Evolutionary conservation across 2,113 vertebrate species (phyloP).

Genomic region (Gobio gobio): DNA sequence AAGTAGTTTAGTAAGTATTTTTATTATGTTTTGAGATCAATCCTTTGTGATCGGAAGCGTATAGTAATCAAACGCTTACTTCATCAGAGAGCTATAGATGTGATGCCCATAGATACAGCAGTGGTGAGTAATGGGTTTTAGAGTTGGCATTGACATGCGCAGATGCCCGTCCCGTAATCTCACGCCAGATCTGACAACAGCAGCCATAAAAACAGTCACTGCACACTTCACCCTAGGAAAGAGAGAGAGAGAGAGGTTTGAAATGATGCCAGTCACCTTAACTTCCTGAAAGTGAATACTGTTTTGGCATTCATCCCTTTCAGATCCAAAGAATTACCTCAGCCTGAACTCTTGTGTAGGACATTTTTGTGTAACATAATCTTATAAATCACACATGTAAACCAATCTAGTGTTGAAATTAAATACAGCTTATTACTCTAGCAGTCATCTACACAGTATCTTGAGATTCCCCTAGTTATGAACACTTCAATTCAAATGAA

Average conservation of each 20-base stretch:
- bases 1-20: neutral
- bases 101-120: slow-evolving; percentile 54
- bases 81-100: slow-evolving; percentile 57
- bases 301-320: neutral
- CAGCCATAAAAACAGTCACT: slow-evolving; percentile 76
- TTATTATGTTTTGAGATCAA: neutral
- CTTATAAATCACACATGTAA: neutral
- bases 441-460: too few species aligned
- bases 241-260: slow-evolving; percentile 56
- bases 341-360: neutral
- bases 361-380: neutral
- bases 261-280: slow-evolving; percentile 30
- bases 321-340: neutral
- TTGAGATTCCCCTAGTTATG: too few species aligned
- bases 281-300: slow-evolving; percentile 15
- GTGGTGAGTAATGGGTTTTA: neutral
- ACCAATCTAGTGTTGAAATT: too few species aligned
- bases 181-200: slow-evolving; percentile 60
- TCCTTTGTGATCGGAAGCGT: neutral
- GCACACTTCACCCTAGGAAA: slow-evolving; percentile 69
- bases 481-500: too few species aligned
- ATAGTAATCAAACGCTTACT: neutral
- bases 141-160: neutral
- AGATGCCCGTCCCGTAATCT: neutral
- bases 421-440: too few species aligned